phyloP scores from a whole-genome alignment of 2,113 vertebrate genomes.

The Oncorhynchus kisutch region DNA sequence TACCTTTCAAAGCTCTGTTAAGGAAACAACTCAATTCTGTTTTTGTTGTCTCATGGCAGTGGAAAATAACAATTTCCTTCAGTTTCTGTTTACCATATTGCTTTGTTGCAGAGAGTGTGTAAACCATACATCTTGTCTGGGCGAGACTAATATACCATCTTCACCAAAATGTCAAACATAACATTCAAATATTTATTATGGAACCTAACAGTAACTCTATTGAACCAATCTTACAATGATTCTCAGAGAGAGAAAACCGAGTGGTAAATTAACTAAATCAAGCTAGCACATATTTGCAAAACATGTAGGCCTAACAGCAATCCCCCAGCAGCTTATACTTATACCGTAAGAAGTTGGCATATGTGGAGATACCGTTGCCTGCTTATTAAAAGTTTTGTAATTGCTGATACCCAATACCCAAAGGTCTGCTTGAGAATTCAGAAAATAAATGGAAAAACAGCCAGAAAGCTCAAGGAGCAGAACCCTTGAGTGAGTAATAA shows the following conservation, averaged over 20 bases:
- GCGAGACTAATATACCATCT: no score
- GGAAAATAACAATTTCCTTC: constrained; percentile 19
- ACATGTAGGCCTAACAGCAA: background rate
- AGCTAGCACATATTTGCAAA: background rate
- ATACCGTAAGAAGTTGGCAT: constrained; percentile 28
- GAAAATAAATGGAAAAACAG: constrained; percentile 36
- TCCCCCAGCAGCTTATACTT: background rate
- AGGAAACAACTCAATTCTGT: constrained; percentile 38
- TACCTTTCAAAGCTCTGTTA: constrained; percentile 34
- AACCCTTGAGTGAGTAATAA: constrained; percentile 32
- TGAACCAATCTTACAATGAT: background rate
- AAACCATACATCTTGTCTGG: background rate
- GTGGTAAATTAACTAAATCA: background rate
- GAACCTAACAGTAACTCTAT: background rate
- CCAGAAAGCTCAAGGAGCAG: constrained; percentile 16
- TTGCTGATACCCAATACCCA: constrained; percentile 35
- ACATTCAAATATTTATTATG: background rate
- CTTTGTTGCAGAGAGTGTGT: background rate
- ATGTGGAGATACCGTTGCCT: constrained; percentile 37
- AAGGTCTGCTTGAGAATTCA: constrained; percentile 38
- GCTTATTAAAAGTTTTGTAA: constrained; percentile 43
- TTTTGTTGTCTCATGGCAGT: constrained; percentile 19
- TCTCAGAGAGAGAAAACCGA: background rate
- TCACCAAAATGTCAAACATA: no score
- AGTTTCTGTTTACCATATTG: constrained; percentile 41